phyloP scores from a whole-genome alignment of 2,797 vertebrate genomes.

The Sebastes reedi region DNA sequence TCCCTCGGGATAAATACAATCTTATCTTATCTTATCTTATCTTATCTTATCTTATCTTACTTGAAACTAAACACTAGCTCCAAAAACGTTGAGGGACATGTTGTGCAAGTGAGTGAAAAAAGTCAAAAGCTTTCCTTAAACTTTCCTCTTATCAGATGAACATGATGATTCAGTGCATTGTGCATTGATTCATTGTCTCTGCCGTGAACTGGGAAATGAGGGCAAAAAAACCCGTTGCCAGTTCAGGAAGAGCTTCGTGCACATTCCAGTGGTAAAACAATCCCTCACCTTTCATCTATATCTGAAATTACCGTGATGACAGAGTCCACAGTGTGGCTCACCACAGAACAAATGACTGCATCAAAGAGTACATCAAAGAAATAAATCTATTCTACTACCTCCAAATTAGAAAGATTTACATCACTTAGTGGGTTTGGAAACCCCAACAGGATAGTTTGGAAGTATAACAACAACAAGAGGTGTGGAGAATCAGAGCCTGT shows the following conservation, averaged over 20 bases:
- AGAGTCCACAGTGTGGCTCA: background rate
- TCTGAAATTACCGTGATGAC: background rate
- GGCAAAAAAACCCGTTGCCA: background rate
- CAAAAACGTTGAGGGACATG: background rate
- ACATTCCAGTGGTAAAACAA: background rate
- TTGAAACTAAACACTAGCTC: no score
- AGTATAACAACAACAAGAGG: background rate
- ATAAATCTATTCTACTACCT: background rate
- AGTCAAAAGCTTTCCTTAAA: background rate
- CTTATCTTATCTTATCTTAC: background rate
- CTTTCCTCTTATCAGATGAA: background rate
- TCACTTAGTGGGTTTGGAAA: background rate
- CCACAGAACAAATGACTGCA: background rate
- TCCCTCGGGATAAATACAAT: background rate
- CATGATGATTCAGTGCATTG: no score
- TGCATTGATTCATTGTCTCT: conserved; percentile 2
- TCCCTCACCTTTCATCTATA: background rate
- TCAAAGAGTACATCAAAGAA: background rate
- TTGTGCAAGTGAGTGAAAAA: background rate
- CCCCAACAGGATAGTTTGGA: background rate
- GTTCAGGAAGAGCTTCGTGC: conserved; percentile 1
- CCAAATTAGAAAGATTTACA: background rate
- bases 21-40: background rate
- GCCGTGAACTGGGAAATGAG: conserved; percentile 20
- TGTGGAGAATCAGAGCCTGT: background rate